A percentile compares a stretch with the other conserved stretches of the same genome.
These are phyloP conservation scores for Clamator glandarius DNA, from an alignment of 2,797 vertebrate species.

Conservation along the genomic window DNA sequence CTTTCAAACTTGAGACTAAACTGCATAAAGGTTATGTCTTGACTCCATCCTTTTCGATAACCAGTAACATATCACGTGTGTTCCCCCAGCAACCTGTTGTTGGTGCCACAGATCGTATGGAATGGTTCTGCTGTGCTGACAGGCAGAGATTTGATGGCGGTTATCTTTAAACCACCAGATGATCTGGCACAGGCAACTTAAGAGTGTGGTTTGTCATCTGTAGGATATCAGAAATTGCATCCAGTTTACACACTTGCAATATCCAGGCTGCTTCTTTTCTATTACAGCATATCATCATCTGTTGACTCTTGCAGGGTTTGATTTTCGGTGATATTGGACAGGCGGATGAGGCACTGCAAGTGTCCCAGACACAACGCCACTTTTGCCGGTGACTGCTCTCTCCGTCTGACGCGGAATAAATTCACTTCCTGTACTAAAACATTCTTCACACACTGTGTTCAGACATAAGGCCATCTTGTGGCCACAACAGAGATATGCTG, in stretches of 20 bases:
- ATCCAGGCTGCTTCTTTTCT: not conserved
- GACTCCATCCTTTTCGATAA: not conserved
- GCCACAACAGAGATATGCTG: not conserved
- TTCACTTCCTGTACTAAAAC: not conserved
- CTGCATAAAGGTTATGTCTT: accelerated
- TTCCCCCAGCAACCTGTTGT: not conserved
- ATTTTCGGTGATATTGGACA: accelerated
- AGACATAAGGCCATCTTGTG: slow-evolving; percentile 50
- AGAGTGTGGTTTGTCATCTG: not conserved
- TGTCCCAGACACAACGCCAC: not conserved
- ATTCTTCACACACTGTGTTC: not conserved
- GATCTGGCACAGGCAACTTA: not conserved
- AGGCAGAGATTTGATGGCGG: not conserved
- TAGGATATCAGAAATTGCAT: not conserved
- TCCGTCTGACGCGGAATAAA: not conserved
- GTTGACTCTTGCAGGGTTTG: not conserved
- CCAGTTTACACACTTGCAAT: not conserved
- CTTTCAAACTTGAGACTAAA: not conserved
- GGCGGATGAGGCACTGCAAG: not conserved
- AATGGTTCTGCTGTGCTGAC: not conserved
- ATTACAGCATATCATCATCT: not conserved
- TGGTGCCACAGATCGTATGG: not conserved
- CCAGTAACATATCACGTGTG: accelerated
- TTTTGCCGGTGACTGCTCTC: not conserved
- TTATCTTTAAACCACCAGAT: not conserved